Conservation (phyloP, 2,113 vertebrate genomes). For the Redunca redunca region DNA sequence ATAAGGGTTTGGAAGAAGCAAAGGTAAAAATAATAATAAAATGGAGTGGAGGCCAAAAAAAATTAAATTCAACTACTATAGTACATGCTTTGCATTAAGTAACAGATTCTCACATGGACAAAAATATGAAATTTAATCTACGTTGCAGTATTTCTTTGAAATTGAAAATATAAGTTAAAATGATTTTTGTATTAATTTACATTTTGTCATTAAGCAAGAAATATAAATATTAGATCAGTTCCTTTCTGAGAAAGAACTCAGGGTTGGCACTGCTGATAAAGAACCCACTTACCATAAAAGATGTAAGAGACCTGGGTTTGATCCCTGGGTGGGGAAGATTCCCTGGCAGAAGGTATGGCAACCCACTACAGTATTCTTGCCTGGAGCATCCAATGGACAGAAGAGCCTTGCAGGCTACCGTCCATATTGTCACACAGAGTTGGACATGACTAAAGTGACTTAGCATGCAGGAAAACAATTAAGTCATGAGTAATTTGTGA, state of each 20-base stretch:
- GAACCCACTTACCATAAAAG: background rate
- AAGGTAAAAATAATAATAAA: background rate
- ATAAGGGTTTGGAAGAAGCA: background rate
- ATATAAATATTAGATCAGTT: background rate
- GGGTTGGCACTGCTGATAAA: background rate
- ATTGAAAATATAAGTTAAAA: background rate
- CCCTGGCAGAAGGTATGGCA: background rate
- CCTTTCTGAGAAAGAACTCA: background rate
- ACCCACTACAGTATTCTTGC: background rate
- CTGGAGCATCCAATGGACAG: background rate
- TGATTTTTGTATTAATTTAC: background rate
- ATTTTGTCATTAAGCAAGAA: background rate
- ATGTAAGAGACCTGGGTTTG: background rate
- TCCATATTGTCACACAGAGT: background rate
- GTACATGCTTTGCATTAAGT: background rate
- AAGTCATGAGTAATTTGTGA: background rate
- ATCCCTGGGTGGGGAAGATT: background rate
- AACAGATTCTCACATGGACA: background rate
- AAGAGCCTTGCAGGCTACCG: background rate
- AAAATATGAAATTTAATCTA: background rate
- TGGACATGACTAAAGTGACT: background rate
- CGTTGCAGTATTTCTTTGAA: background rate
- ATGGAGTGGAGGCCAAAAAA: background rate
- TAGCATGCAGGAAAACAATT: background rate
- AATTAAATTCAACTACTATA: background rate